A percentile compares a stretch with the other conserved stretches of the same genome.
These are phyloP conservation scores for Liopterus haemorrhoidalis DNA, from an alignment of 2,888 invertebrate genomes.

Conservation along the genomic window DNA sequence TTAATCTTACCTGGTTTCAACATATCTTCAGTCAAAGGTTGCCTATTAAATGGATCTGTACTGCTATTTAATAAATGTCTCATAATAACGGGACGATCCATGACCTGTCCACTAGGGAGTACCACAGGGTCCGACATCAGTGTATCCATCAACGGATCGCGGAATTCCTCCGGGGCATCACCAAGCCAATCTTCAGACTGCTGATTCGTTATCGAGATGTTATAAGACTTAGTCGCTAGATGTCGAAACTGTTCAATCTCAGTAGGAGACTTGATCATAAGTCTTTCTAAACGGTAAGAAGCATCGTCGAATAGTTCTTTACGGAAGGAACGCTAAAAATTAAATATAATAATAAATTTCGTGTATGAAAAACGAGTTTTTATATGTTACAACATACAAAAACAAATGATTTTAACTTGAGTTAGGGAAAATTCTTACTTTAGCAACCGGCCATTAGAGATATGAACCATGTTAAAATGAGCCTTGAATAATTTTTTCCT, in stretches of 20 bases:
- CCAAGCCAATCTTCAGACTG: conserved; percentile 87
- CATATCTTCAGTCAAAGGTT: conserved; percentile 90
- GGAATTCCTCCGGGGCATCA: conserved; percentile 94
- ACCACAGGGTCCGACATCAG: conserved; percentile 93
- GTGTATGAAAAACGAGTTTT: conserved; percentile 1
- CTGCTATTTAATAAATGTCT: conserved; percentile 91
- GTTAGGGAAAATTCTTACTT: too few relatives aligned
- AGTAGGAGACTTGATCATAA: conserved; percentile 74
- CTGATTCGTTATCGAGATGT: conserved; percentile 74
- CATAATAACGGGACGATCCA: conserved; percentile 91
- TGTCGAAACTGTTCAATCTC: conserved; percentile 82
- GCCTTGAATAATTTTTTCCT: too few relatives aligned
- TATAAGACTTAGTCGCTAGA: conserved; percentile 69
- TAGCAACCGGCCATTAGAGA: too few relatives aligned
- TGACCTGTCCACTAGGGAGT: conserved; percentile 80
- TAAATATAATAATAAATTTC: conserved; percentile 17
- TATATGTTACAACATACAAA: too few relatives aligned
- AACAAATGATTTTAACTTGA: too few relatives aligned
- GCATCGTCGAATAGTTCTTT: conserved; percentile 91
- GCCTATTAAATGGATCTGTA: conserved; percentile 97
- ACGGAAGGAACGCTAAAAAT: conserved; percentile 79
- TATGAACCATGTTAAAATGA: too few relatives aligned
- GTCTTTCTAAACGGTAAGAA: conserved; percentile 71
- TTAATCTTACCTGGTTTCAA: conserved; percentile 68
- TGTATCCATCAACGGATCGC: conserved; percentile 96